A percentile compares a stretch with the other conserved stretches of the same genome.
phyloP scores from a whole-genome alignment of 2,888 invertebrate genomes.

The Ennomos erosarius region DNA sequence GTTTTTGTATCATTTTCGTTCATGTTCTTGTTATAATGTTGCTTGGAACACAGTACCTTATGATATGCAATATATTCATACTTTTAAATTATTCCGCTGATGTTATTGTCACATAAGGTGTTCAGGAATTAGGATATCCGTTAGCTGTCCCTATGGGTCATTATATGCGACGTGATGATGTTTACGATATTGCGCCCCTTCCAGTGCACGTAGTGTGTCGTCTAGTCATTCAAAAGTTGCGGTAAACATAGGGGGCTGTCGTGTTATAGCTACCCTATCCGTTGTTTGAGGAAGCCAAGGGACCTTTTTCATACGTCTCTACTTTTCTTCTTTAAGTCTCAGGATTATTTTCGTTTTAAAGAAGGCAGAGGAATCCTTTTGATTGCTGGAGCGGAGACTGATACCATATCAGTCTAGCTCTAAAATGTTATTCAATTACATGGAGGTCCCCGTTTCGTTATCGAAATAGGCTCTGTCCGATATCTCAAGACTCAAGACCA shows the following conservation, averaged over 20 bases:
- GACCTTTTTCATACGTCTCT: conserved; percentile 1
- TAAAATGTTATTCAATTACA: conserved; percentile 9
- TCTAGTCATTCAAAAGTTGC: conserved; percentile 63
- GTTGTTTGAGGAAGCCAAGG: conserved; percentile 11
- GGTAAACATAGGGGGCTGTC: conserved; percentile 49
- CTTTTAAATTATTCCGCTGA: too few relatives aligned
- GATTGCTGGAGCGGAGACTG: too few relatives aligned
- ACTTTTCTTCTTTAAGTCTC: not conserved
- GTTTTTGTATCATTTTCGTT: conserved; percentile 3
- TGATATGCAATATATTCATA: too few relatives aligned
- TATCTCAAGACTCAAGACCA: conserved; percentile 26
- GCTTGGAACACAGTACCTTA: too few relatives aligned
- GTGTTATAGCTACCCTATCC: conserved; percentile 37
- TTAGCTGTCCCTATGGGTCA: conserved; percentile 53
- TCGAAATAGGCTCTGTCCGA: conserved; percentile 13
- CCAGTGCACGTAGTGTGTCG: conserved; percentile 56
- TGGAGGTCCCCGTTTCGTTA: conserved; percentile 8
- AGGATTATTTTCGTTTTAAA: not conserved
- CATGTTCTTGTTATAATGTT: not conserved
- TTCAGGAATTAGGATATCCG: conserved; percentile 65
- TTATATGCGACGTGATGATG: conserved; percentile 51
- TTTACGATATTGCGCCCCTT: conserved; percentile 53
- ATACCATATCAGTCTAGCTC: too few relatives aligned
- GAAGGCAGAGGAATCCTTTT: not conserved
- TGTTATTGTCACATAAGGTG: conserved; percentile 27